phyloP scores from a whole-genome alignment of 1,140 invertebrate species.

The Nomia melanderi region DNA sequence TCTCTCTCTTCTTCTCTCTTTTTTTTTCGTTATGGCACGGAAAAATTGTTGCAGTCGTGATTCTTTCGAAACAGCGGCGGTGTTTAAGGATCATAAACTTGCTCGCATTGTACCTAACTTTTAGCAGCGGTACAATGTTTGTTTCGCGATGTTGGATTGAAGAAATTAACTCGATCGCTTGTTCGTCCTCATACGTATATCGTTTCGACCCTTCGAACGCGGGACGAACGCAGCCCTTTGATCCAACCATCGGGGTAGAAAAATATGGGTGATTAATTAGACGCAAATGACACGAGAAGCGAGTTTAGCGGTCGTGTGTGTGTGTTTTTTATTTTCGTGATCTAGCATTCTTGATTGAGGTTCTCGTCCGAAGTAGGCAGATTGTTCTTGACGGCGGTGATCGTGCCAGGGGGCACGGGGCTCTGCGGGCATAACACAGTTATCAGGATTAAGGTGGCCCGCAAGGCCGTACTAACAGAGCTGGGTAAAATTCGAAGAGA shows the following conservation, averaged over 20 bases:
- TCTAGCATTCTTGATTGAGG: constrained; percentile 84
- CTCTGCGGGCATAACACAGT: constrained; percentile 82
- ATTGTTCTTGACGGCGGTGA: constrained; percentile 81
- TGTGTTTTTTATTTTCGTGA: too few species aligned
- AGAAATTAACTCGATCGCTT: background rate
- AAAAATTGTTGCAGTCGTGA: background rate
- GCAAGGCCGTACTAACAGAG: background rate
- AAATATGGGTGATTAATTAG: constrained; percentile 61
- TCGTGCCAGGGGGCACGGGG: constrained; percentile 83
- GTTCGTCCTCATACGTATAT: constrained; percentile 11
- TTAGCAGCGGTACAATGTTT: too few species aligned
- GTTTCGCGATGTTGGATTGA: too few species aligned
- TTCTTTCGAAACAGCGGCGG: background rate
- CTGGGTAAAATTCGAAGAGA: too few species aligned
- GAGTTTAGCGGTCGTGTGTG: constrained; percentile 51
- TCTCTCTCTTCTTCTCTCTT: background rate
- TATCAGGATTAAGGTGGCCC: constrained; percentile 55
- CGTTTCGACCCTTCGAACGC: background rate
- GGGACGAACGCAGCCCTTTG: background rate
- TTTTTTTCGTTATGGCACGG: constrained; percentile 13
- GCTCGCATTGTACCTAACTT: background rate
- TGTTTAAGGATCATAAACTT: too few species aligned
- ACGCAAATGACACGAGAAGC: constrained; percentile 59
- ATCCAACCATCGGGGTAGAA: constrained; percentile 29
- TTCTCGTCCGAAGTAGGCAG: constrained; percentile 85